These are phyloP conservation scores for Chalcis sispes DNA, from an alignment of 2,888 invertebrate species.

Conservation along the genomic window DNA sequence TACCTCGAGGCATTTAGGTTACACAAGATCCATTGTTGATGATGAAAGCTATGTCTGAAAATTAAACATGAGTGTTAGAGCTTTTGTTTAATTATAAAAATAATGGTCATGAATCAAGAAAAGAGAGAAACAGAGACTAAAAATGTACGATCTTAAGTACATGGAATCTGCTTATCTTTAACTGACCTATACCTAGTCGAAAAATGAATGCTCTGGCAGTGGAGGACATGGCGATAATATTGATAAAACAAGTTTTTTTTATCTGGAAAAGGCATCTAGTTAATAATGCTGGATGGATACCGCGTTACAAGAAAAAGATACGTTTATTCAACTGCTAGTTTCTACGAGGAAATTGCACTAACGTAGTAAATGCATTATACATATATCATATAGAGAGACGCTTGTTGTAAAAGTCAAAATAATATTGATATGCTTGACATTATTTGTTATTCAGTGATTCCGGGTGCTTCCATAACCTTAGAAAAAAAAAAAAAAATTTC, in stretches of 20 bases:
- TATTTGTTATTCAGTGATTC: conserved; percentile 69
- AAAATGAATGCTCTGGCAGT: conserved; percentile 44
- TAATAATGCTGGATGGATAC: not conserved
- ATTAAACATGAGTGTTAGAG: not conserved
- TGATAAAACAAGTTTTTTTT: conserved; percentile 43
- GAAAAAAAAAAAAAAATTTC: conserved; percentile 2
- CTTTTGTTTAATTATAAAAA: conserved; percentile 24
- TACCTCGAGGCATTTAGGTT: conserved; percentile 71
- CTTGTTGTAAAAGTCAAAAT: conserved; percentile 40
- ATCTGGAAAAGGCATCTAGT: not conserved
- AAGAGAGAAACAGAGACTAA: conserved; percentile 52
- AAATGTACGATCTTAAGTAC: conserved; percentile 39
- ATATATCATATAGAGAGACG: conserved; percentile 37
- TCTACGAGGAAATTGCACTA: conserved; percentile 9
- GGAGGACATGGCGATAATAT: conserved; percentile 37
- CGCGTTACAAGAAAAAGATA: not conserved
- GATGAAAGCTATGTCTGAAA: conserved; percentile 74
- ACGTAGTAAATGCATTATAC: conserved; percentile 21
- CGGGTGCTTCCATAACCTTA: conserved; percentile 73
- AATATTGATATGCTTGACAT: conserved; percentile 41
- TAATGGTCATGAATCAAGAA: conserved; percentile 43
- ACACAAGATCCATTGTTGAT: conserved; percentile 72
- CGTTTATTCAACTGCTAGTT: conserved; percentile 8
- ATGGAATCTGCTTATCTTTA: conserved; percentile 48
- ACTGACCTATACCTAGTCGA: conserved; percentile 57